Evolutionary conservation across 2,113 vertebrate species (phyloP).

Genomic region (Proterorhinus semilunaris): DNA sequence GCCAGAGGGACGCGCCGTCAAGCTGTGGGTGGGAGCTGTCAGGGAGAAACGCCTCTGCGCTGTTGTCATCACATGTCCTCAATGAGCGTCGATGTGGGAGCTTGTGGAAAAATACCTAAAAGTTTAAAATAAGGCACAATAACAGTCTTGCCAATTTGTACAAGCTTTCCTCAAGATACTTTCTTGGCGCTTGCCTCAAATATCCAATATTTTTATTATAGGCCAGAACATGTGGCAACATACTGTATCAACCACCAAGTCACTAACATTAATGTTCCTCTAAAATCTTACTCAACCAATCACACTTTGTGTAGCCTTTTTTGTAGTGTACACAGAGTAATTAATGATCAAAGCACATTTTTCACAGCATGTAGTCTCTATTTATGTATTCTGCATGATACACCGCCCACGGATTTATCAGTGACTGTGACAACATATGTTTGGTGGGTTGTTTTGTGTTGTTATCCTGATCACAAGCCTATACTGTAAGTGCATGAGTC

Average conservation of each 20-base stretch:
- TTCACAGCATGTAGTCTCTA: neutral
- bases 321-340: neutral
- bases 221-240: too few relatives aligned
- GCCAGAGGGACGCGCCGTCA: constrained; percentile 24
- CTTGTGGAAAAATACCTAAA: neutral
- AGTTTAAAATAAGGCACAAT: neutral
- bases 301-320: too few relatives aligned
- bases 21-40: constrained; percentile 25
- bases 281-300: too few relatives aligned
- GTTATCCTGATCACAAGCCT: neutral
- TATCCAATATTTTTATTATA: too few relatives aligned
- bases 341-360: neutral
- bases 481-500: too few relatives aligned
- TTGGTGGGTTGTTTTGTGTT: neutral
- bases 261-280: too few relatives aligned
- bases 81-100: neutral
- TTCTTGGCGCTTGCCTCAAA: too few relatives aligned
- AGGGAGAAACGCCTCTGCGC: constrained; percentile 22
- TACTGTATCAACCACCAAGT: too few relatives aligned
- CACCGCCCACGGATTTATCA: neutral
- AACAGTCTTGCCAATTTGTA: neutral
- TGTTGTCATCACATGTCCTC: constrained; percentile 9
- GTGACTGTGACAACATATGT: neutral
- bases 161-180: too few relatives aligned
- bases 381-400: neutral